Evolutionary conservation across 2,888 invertebrate species (phyloP), one percentile per base, ranked within the genome.

Genomic region (Synanthedon andrenaeformis): DNA sequence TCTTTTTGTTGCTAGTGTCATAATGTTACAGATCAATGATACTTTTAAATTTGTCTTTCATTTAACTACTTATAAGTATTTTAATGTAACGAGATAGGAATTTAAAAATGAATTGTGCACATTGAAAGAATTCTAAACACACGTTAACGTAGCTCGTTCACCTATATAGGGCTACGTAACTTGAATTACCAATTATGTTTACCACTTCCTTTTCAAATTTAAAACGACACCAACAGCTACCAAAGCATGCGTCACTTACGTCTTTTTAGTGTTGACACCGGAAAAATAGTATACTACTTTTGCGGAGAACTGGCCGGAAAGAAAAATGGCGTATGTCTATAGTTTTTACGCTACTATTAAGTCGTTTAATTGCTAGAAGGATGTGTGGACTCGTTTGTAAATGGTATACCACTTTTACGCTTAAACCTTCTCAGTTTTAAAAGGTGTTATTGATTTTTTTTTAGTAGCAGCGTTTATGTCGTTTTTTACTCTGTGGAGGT

Each of bases 261-360:
- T 17, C 72, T 1, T 77, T 80, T 69, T 56, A 23, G 28, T 51
- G 41, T 42, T 62, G 56, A 12, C 12, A 4, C 23, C 4, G 42
- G 56, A 55, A 61, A 79, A 76, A 81, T 81, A 63, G 80, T 80
- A 79, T 79, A 80, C 81, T 69, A 81, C 79, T 79, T 81, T 78
- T 77, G 69, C 64, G 54, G 51, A 59, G 52, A 59, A 57, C 53
- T 51, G 2, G 8, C 12, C 52, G 41, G 56, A 54, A 8, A 48
- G 14, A 41, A 59, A 69, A 79, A 76, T 8, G 72, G 17, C 63
- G 10, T 74, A 81, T 51, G 66, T 67, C 3, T 10, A 52, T 56
- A 57, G 6, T 14, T 59, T 63, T 49, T 28, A 57, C 54, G 48
- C 56, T 63, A 72, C 73, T 72, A 78, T 75, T 6, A 70, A 51